These are phyloP conservation scores for Crotalus tigris DNA, from an alignment of 2,113 vertebrate genomes.

Conservation along the genomic window DNA sequence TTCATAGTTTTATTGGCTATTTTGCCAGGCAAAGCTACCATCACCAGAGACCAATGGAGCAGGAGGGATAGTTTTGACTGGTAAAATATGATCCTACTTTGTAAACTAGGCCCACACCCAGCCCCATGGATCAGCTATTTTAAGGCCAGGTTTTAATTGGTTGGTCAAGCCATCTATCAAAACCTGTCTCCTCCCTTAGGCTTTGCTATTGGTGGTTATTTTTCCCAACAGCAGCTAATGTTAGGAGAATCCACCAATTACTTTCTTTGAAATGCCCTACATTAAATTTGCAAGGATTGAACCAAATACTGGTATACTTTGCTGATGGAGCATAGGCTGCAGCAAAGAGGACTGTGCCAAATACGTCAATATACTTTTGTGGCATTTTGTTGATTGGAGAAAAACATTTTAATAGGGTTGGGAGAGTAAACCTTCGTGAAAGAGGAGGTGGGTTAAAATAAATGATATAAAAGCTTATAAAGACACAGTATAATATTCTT, in stretches of 20 bases:
- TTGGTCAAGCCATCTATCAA: background rate
- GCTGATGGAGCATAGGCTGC: background rate
- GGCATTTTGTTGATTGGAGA: background rate
- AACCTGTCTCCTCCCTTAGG: background rate
- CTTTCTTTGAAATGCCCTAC: background rate
- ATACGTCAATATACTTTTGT: background rate
- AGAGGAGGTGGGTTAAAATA: background rate
- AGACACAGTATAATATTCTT: background rate
- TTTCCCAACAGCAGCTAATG: background rate
- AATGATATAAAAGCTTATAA: background rate
- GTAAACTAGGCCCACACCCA: background rate
- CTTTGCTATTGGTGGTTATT: background rate
- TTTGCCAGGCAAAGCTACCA: background rate
- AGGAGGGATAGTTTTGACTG: background rate
- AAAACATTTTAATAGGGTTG: background rate
- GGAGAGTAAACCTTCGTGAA: background rate
- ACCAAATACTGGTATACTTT: background rate
- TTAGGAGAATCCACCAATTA: background rate
- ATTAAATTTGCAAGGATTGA: background rate
- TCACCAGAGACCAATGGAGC: background rate
- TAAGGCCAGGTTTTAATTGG: background rate
- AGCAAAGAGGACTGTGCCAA: background rate
- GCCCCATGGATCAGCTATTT: background rate
- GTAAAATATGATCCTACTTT: background rate
- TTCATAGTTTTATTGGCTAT: background rate